These are phyloP conservation scores for Hermaeophaga mercurialis DNA, from an alignment of 2,888 invertebrate species.

Conservation along the genomic window DNA sequence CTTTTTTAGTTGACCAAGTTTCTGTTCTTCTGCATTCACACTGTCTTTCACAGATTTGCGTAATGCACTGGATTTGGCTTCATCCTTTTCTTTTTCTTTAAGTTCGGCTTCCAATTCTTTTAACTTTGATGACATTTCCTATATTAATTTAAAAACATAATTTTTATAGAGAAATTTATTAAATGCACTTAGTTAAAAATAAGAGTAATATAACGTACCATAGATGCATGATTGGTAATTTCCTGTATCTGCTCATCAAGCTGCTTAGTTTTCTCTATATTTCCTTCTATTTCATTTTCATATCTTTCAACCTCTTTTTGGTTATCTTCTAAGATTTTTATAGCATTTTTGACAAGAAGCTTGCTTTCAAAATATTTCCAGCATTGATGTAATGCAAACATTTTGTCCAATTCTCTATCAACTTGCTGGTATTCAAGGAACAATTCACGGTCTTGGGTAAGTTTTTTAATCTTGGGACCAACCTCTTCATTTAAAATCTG, in stretches of 20 bases:
- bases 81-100: constrained; percentile 67
- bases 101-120: constrained; percentile 68
- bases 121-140: constrained; percentile 72
- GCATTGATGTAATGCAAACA: constrained; percentile 74
- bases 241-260: constrained; percentile 67
- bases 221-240: constrained; percentile 69
- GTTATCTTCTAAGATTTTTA: constrained; percentile 45
- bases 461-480: constrained; percentile 83
- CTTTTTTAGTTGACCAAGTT: constrained; percentile 69
- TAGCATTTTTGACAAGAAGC: constrained; percentile 40
- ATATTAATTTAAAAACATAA: background rate
- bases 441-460: constrained; percentile 82
- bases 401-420: constrained; percentile 81
- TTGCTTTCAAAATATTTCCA: constrained; percentile 67
- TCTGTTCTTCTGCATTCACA: constrained; percentile 70
- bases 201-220: constrained; percentile 60
- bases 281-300: constrained; percentile 61
- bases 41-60: constrained; percentile 69
- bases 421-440: constrained; percentile 88
- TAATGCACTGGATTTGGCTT: constrained; percentile 69
- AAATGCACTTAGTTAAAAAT: too few species aligned
- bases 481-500: constrained; percentile 83
- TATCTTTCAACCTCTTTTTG: constrained; percentile 43
- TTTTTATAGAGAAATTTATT: constrained; percentile 3
- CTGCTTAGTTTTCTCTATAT: constrained; percentile 60